Evolutionary conservation across 1,140 invertebrate species (phyloP).

Genomic region (Papilio glaucus): DNA sequence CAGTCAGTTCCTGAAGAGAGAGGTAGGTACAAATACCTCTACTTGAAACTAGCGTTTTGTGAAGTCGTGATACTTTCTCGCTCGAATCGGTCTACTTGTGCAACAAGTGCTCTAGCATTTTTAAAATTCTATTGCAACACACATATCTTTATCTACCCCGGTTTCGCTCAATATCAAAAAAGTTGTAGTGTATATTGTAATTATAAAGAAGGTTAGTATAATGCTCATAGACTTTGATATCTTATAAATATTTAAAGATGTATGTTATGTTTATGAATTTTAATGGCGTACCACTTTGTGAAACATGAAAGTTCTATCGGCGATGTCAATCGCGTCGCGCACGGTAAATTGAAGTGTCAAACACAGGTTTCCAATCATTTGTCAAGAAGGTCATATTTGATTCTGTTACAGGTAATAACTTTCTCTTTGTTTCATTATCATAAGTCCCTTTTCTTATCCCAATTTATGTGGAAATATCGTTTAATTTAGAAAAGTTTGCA

Average conservation of each 20-base stretch:
- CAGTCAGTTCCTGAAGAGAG: no score
- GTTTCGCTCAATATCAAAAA: no score
- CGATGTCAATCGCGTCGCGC: background rate
- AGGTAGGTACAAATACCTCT: no score
- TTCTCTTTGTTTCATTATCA: slow-evolving; percentile 3
- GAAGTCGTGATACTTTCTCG: no score
- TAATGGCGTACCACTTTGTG: slow-evolving; percentile 9
- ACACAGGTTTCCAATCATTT: slow-evolving; percentile 16
- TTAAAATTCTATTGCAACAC: no score
- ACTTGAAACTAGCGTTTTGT: no score
- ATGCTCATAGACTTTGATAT: no score
- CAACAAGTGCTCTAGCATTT: no score
- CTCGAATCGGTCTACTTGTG: no score
- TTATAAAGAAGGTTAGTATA: no score
- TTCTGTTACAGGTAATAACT: slow-evolving; percentile 16
- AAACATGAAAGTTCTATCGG: slow-evolving; percentile 18
- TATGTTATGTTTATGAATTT: background rate
- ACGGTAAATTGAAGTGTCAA: slow-evolving; percentile 23
- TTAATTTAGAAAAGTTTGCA: background rate
- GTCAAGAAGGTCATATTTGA: slow-evolving; percentile 11
- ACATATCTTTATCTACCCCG: no score
- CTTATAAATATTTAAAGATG: background rate
- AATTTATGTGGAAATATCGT: background rate
- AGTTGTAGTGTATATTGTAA: no score
- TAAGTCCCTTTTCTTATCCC: background rate